Evolutionary conservation across 1,140 invertebrate species (phyloP).

Genomic region (Zaprionus camerounensis): DNA sequence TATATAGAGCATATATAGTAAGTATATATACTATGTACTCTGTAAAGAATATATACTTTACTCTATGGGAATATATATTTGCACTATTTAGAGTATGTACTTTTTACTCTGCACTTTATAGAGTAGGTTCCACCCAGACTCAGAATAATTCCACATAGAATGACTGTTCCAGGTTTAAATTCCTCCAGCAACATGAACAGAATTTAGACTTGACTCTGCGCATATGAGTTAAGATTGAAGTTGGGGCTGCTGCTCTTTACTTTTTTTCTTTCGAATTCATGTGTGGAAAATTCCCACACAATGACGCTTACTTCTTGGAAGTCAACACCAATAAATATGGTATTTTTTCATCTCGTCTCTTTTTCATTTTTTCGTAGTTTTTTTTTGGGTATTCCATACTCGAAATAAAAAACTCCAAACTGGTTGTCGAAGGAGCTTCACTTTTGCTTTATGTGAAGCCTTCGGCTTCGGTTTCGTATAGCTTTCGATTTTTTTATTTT

Average conservation of each 20-base stretch:
- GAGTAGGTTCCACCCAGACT: too few species aligned
- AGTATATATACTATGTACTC: too few species aligned
- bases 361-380: not conserved
- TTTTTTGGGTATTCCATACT: slow-evolving; percentile 32
- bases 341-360: slow-evolving; percentile 7
- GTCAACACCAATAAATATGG: slow-evolving; percentile 39
- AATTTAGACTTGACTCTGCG: too few species aligned
- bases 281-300: slow-evolving; percentile 49
- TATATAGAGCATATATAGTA: too few species aligned
- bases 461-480: slow-evolving; percentile 20
- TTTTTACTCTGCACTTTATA: too few species aligned
- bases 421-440: slow-evolving; percentile 52
- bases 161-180: too few species aligned
- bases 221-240: not conserved
- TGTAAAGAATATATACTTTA: too few species aligned
- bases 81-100: too few species aligned
- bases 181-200: too few species aligned
- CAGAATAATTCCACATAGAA: too few species aligned
- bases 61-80: too few species aligned
- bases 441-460: slow-evolving; percentile 37
- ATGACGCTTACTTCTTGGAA: slow-evolving; percentile 46
- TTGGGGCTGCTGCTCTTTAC: not conserved
- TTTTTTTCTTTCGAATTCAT: slow-evolving; percentile 22
- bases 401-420: slow-evolving; percentile 31
- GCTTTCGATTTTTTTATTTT: slow-evolving; percentile 34